These are phyloP conservation scores for Drosophila tanythrix DNA, from an alignment of 2,888 invertebrate species.

Conservation along the genomic window DNA sequence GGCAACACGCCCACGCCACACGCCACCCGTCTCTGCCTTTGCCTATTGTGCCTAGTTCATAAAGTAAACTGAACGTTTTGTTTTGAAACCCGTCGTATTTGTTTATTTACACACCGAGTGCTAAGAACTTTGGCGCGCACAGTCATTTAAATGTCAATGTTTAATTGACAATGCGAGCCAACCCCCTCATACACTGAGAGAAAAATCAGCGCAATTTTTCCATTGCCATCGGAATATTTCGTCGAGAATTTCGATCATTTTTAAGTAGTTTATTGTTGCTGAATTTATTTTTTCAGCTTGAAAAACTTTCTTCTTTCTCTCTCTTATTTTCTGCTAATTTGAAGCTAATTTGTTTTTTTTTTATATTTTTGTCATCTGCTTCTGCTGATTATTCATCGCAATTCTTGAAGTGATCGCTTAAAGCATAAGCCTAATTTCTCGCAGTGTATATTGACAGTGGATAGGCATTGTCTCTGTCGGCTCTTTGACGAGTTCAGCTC, in stretches of 20 bases:
- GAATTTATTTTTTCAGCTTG: background rate
- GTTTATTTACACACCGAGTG: constrained; percentile 25
- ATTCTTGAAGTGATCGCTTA: background rate
- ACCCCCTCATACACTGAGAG: constrained; percentile 18
- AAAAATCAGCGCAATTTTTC: background rate
- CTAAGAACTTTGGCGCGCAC: constrained; percentile 34
- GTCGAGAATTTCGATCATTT: background rate
- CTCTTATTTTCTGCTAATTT: background rate
- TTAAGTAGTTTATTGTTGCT: background rate
- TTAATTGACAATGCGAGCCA: constrained; percentile 56
- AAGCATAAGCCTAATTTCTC: background rate
- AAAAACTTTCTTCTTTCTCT: background rate
- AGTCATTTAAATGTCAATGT: constrained; percentile 61
- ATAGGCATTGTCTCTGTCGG: constrained; percentile 51
- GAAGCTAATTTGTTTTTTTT: background rate
- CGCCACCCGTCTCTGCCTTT: background rate
- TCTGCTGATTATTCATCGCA: background rate
- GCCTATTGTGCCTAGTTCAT: constrained; percentile 8
- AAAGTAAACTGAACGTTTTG: constrained; percentile 37
- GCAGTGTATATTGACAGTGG: constrained; percentile 46
- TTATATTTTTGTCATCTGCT: background rate
- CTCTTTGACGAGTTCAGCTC: constrained; percentile 43
- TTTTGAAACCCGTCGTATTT: constrained; percentile 6
- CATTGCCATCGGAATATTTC: background rate
- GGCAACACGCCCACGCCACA: constrained; percentile 59